Percentiles rank a stretch among this genome's conserved stretches.
phyloP scores from a whole-genome alignment of 2,888 invertebrate species.

The Spodoptera picta region DNA sequence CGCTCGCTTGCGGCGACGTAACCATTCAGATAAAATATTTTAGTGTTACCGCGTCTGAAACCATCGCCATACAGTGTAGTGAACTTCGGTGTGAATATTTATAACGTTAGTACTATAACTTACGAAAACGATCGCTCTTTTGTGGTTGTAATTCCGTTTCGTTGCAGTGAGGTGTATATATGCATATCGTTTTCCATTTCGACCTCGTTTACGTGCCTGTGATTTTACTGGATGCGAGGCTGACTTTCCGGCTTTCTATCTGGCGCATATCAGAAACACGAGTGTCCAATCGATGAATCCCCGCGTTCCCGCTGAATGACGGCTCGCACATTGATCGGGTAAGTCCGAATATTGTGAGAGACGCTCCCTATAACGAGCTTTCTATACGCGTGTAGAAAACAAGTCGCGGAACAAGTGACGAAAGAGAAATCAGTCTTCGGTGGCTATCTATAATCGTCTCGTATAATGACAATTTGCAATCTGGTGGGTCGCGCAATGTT shows the following conservation, averaged over 20 bases:
- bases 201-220: constrained; percentile 78
- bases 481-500: constrained; percentile 52
- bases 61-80: constrained; percentile 52
- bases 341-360: constrained; percentile 63
- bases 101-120: constrained; percentile 32
- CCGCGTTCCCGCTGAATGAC: constrained; percentile 74
- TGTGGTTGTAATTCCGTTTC: constrained; percentile 54
- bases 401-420: constrained; percentile 35
- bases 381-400: constrained; percentile 49
- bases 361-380: constrained; percentile 36
- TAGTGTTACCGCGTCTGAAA: constrained; percentile 59
- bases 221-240: constrained; percentile 70
- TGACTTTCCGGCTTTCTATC: constrained; percentile 73
- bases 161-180: constrained; percentile 72
- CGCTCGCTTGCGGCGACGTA: constrained; percentile 69
- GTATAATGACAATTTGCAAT: constrained; percentile 38
- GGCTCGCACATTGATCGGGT: constrained; percentile 84
- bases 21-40: constrained; percentile 58
- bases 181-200: constrained; percentile 72
- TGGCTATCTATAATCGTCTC: constrained; percentile 55
- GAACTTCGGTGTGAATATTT: constrained; percentile 45
- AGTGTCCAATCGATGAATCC: constrained; percentile 75
- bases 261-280: constrained; percentile 65
- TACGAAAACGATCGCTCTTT: constrained; percentile 28
- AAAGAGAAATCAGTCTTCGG: constrained; percentile 61